phyloP scores from a whole-genome alignment of 2,113 vertebrate species.

The Clupea harengus region DNA sequence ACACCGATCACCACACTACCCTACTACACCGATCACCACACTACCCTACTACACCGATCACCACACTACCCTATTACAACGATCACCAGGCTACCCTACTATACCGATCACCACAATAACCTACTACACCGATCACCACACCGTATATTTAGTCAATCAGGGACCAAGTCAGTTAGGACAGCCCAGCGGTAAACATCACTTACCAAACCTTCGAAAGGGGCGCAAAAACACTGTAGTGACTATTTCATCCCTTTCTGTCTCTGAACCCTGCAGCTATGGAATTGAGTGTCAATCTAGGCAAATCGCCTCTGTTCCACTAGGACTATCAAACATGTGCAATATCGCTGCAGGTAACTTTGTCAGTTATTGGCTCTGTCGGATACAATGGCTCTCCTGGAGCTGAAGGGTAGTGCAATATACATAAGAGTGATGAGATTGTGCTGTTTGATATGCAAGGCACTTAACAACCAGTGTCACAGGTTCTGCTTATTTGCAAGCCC shows the following conservation, averaged over 20 bases:
- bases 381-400: neutral
- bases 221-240: too few species aligned
- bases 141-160: neutral
- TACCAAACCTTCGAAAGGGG: too few species aligned
- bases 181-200: neutral
- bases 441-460: neutral
- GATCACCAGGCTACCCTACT: too few species aligned
- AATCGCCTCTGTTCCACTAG: neutral
- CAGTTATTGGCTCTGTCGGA: neutral
- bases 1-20: too few species aligned
- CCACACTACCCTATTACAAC: too few species aligned
- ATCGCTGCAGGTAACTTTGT: neutral
- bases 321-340: neutral
- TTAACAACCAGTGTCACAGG: neutral
- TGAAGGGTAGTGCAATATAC: neutral
- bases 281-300: neutral
- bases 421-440: neutral
- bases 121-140: too few species aligned
- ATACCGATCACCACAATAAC: too few species aligned
- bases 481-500: neutral
- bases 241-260: too few species aligned
- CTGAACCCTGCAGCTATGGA: too few species aligned
- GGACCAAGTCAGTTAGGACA: neutral
- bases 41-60: too few species aligned
- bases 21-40: too few species aligned